phyloP scores from a whole-genome alignment of 2,113 vertebrate genomes.

The Platycercus adscitus region DNA sequence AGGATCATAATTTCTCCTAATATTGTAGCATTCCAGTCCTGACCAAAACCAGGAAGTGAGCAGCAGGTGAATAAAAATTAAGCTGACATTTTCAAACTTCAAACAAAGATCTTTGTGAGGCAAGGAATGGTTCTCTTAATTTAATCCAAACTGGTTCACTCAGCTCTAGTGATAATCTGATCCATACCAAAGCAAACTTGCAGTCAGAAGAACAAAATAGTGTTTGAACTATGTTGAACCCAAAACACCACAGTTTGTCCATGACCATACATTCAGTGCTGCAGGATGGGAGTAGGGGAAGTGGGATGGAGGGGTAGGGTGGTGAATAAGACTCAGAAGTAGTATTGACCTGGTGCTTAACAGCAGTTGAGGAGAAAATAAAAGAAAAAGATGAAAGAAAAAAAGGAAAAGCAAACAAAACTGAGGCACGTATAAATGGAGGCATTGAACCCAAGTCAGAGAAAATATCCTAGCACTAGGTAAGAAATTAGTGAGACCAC shows the following conservation, averaged over 20 bases:
- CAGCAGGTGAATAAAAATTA: slow-evolving; percentile 63
- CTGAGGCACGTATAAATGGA: slow-evolving; percentile 11
- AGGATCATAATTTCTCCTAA: slow-evolving; percentile 47
- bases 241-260: background rate
- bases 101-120: slow-evolving; percentile 42
- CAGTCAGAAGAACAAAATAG: background rate
- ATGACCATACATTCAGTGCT: background rate
- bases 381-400: background rate
- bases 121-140: slow-evolving; percentile 35
- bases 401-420: slow-evolving; percentile 17
- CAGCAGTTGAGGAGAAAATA: background rate
- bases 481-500: background rate
- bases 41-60: slow-evolving; percentile 48
- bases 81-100: slow-evolving; percentile 57
- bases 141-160: slow-evolving; percentile 52
- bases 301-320: background rate
- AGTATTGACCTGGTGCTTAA: background rate
- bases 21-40: slow-evolving; percentile 30
- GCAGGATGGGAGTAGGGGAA: background rate
- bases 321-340: background rate
- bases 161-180: slow-evolving; percentile 43
- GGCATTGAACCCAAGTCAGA: slow-evolving; percentile 28
- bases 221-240: background rate
- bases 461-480: background rate
- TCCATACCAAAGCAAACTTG: slow-evolving; percentile 34